These are phyloP conservation scores for Xenopus borealis DNA, from an alignment of 2,113 vertebrate genomes.

Conservation along the genomic window DNA sequence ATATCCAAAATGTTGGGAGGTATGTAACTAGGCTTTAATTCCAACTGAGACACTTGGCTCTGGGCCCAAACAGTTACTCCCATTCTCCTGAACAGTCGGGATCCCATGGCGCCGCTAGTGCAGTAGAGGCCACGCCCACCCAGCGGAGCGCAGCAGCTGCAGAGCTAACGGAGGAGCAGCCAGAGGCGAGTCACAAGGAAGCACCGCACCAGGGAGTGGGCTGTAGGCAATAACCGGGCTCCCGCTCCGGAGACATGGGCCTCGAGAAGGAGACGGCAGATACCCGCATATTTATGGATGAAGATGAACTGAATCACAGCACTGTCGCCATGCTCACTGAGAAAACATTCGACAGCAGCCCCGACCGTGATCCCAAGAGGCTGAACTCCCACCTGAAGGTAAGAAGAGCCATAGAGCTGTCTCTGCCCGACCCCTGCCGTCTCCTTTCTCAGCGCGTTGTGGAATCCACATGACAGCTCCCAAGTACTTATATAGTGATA, in stretches of 20 bases:
- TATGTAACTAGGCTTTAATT: no score
- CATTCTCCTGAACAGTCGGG: no score
- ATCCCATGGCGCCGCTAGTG: no score
- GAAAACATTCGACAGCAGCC: conserved; percentile 49
- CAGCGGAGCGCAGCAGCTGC: not conserved
- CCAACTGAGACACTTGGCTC: no score
- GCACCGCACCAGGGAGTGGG: not conserved
- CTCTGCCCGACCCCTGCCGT: not conserved
- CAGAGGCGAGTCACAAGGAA: conserved; percentile 7
- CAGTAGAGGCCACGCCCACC: not conserved
- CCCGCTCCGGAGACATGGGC: conserved; percentile 67
- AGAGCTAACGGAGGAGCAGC: conserved; percentile 9
- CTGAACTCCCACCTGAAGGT: conserved; percentile 85
- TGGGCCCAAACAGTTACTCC: no score
- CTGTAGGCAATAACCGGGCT: not conserved
- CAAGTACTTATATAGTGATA: no score
- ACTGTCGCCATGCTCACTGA: conserved; percentile 66
- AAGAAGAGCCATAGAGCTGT: not conserved
- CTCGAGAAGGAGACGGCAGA: conserved; percentile 81
- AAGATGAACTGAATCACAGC: conserved; percentile 72
- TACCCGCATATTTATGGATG: conserved; percentile 78
- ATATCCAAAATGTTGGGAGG: no score
- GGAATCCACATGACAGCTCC: not conserved
- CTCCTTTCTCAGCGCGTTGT: not conserved
- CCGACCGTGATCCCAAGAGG: conserved; percentile 71